These are phyloP conservation scores for Helostoma temminkii DNA, from an alignment of 2,797 vertebrate genomes.

Conservation along the genomic window DNA sequence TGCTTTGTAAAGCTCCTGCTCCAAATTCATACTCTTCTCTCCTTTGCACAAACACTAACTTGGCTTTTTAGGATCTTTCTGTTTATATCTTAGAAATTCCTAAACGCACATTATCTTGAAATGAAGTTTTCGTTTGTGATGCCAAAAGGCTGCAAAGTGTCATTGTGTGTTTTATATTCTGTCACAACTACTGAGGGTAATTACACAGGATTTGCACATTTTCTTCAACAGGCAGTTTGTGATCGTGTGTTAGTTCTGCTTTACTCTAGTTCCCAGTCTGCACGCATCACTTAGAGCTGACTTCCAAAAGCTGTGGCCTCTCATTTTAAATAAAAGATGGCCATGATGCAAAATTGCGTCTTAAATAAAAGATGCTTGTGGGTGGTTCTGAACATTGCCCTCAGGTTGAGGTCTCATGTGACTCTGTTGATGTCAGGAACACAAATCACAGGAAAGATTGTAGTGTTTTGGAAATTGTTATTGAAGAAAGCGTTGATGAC, in stretches of 20 bases:
- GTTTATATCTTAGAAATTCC: too few relatives aligned
- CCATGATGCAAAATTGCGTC: constrained; percentile 33
- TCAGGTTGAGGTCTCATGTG: constrained; percentile 7
- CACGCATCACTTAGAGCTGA: constrained; percentile 12
- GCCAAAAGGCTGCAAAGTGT: not conserved
- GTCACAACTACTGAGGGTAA: not conserved
- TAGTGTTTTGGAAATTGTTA: not conserved
- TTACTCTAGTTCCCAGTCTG: constrained; percentile 26
- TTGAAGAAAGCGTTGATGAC: not conserved
- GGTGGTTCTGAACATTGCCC: not conserved
- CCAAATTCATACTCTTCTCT: too few relatives aligned
- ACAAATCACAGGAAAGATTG: not conserved
- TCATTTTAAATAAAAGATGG: constrained; percentile 53
- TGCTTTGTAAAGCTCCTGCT: too few relatives aligned
- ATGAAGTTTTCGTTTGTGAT: constrained; percentile 18
- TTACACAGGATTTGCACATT: not conserved
- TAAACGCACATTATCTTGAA: not conserved
- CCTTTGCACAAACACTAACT: too few relatives aligned
- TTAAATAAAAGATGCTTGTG: constrained; percentile 57
- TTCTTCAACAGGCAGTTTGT: not conserved
- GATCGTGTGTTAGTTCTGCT: not conserved
- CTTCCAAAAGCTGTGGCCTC: constrained; percentile 33
- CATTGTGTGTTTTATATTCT: not conserved
- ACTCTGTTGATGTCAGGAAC: not conserved
- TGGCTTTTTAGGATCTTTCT: too few relatives aligned